phyloP scores from a whole-genome alignment of 2,113 vertebrate genomes.

The Caloenas nicobarica region DNA sequence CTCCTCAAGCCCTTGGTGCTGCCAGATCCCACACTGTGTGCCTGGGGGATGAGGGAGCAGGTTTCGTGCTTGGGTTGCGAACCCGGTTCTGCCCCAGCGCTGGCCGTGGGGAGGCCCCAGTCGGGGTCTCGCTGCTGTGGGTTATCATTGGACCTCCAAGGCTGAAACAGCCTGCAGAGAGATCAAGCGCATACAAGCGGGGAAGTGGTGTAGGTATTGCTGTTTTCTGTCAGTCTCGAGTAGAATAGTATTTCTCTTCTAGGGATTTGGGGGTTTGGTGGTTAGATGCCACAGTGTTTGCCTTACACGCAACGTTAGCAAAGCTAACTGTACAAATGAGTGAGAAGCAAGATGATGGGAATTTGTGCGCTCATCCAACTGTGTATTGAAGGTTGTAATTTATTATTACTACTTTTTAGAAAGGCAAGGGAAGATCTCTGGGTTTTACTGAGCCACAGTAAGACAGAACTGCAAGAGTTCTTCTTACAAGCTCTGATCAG shows the following conservation, averaged over 20 bases:
- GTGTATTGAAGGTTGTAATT: background rate
- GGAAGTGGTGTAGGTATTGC: background rate
- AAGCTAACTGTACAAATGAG: background rate
- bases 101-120: too few relatives aligned
- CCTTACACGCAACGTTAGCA: background rate
- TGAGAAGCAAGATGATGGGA: background rate
- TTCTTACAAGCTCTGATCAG: background rate
- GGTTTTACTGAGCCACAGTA: background rate
- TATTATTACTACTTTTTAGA: background rate
- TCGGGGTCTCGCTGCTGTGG: rapidly evolving
- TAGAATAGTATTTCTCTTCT: background rate
- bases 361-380: background rate
- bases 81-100: background rate
- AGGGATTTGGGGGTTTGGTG: too few relatives aligned
- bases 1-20: background rate
- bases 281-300: background rate
- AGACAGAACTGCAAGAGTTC: background rate
- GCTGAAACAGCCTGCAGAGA: background rate
- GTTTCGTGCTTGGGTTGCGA: background rate
- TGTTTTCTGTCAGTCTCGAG: background rate
- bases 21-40: background rate
- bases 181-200: rapidly evolving
- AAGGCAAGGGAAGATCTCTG: background rate
- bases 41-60: background rate
- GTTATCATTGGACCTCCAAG: background rate